A percentile compares a stretch with the other conserved stretches of the same genome.
phyloP scores from a whole-genome alignment of 2,797 vertebrate species.

The Poecilia wingei region DNA sequence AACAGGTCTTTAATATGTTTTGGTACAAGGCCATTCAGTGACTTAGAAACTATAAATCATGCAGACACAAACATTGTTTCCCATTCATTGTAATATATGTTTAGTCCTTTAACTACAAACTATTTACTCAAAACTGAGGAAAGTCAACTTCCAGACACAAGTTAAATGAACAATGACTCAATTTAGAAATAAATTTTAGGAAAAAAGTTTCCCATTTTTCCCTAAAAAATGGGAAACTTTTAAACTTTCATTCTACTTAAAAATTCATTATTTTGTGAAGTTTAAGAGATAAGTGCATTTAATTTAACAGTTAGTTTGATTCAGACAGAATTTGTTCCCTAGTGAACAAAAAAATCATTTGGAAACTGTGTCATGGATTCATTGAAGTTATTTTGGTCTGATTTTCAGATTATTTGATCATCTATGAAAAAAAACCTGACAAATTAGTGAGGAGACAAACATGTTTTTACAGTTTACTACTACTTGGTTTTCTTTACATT shows the following conservation, averaged over 20 bases:
- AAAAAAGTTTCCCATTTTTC: too few relatives aligned
- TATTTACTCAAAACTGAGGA: too few relatives aligned
- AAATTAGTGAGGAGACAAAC: neutral
- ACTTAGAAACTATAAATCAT: neutral
- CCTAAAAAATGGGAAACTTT: too few relatives aligned
- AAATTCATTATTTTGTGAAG: too few relatives aligned
- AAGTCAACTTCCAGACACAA: too few relatives aligned
- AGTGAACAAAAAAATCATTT: neutral
- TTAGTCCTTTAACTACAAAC: too few relatives aligned
- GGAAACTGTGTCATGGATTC: neutral
- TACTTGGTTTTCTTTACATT: neutral
- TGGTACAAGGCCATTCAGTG: neutral
- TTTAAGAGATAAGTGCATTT: too few relatives aligned
- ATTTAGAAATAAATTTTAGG: too few relatives aligned
- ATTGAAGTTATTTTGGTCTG: neutral
- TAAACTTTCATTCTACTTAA: too few relatives aligned
- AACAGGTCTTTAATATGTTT: neutral
- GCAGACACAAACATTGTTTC: neutral
- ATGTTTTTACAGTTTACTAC: neutral
- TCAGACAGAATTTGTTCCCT: neutral
- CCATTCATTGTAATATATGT: too few relatives aligned
- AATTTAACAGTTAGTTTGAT: too few relatives aligned
- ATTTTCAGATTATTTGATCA: neutral
- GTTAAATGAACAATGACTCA: too few relatives aligned
- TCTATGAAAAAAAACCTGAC: neutral